Base-by-base conservation (phyloP, 1,140 invertebrate species). In the Stenopsyche tienmushanensis region DNA sequence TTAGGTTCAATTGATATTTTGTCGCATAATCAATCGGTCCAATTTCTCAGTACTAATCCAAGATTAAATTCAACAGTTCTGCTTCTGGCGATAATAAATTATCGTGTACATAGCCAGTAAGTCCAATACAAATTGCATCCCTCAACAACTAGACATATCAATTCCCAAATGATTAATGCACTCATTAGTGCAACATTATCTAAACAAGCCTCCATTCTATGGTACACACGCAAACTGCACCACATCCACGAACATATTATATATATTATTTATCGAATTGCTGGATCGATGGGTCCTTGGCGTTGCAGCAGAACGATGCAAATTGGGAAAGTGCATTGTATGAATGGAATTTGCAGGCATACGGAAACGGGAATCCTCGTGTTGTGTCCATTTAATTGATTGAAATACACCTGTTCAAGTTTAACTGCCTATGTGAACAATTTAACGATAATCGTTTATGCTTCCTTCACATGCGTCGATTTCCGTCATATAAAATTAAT, bases 341-440 rank as follows among this genome's bases (percentile, higher is more conserved):
- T 39, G 15, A 34, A 34, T 34, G 29, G 29, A 5, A 34, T 55
- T 55, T 23, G 52, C 34, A 57, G 34, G 54, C 42, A 20, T 42
- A 57, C 34, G 34, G 54, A 42, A 57, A 57, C 42, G 18, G 39
- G 39, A 57, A 57, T 57, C 54, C 52, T 17, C 47, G 47, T 49
- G 47, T 21, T 23, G 47, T 49, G 47, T 49, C 47, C 47, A 49
- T 49, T 21, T 49, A 21, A 3, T 54, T 54, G 52, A 54, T 54
- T 15, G 52, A 54, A 25, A 20, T 57, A 29, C 54, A 57, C 54
- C 54, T 57, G 54, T 57, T 57, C 39, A 1, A 9, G 1, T 55
- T 55, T 55, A 13, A 39, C 54, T 29, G 24, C 52, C 52, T 34
- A 49, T 49, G 3, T 5, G 18, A 45, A 15, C 15, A 45, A 3